Evolutionary conservation across 37 sponge, comb jelly and placozoan species (phyloP).

Genomic region (Cladorhizidae sp.): DNA sequence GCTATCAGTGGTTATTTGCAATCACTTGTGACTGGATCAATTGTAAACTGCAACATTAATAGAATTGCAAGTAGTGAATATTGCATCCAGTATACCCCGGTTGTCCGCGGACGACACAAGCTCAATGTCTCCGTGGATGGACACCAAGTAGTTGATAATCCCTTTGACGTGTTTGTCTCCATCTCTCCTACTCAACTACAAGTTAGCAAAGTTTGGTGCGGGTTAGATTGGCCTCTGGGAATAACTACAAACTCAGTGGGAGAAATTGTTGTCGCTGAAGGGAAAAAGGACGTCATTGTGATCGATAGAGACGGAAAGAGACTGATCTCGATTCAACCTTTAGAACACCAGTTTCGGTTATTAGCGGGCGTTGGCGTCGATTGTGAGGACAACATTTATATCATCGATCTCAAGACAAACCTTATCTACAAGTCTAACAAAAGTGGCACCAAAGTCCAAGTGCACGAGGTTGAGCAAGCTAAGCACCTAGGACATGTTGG

Average conservation of each 20-base stretch:
- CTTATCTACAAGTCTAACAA: constrained; percentile 2
- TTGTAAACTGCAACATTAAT: neutral
- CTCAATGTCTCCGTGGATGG: constrained; percentile 50
- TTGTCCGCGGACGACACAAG: constrained; percentile 42
- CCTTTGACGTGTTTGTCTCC: constrained; percentile 36
- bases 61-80: constrained; percentile 14
- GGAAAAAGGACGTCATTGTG: constrained; percentile 2
- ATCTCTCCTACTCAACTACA: neutral
- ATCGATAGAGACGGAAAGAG: constrained; percentile 11
- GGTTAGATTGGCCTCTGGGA: neutral
- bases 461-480: neutral
- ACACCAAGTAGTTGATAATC: constrained; percentile 58
- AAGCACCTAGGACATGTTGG: neutral
- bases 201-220: neutral
- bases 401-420: constrained; percentile 1
- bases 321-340: neutral
- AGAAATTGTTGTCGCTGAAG: constrained; percentile 11
- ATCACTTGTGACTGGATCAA: neutral
- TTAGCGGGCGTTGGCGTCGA: constrained; percentile 19
- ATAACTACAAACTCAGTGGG: constrained; percentile 9
- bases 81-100: constrained; percentile 49
- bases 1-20: neutral
- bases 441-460: neutral
- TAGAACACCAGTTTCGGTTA: neutral
- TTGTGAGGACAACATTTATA: constrained; percentile 29